A percentile compares a stretch with the other conserved stretches of the same genome.
Evolutionary conservation across 2,113 vertebrate species (phyloP).

Genomic region (Lepus americanus): DNA sequence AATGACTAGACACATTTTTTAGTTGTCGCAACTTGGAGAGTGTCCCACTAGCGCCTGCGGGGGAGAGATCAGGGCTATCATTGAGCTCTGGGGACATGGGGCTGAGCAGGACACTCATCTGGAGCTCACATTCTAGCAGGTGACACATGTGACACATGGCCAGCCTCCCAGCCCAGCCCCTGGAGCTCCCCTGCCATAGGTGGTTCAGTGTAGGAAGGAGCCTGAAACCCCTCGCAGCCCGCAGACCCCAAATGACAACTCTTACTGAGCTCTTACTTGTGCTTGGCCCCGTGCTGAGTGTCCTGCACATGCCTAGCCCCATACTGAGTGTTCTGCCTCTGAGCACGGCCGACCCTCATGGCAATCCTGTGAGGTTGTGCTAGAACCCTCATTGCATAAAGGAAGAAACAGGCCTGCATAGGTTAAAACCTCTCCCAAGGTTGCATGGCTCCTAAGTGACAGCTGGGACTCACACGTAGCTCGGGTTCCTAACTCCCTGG

Average conservation of each 20-base stretch:
- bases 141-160: background rate
- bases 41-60: background rate
- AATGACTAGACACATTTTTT: background rate
- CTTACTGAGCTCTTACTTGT: background rate
- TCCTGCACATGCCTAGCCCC: too few species aligned
- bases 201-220: background rate
- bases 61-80: background rate
- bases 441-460: too few species aligned
- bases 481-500: background rate
- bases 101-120: background rate
- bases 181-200: background rate
- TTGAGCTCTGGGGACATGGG: background rate
- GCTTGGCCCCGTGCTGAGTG: background rate
- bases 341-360: background rate
- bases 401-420: background rate
- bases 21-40: background rate
- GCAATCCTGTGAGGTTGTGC: background rate
- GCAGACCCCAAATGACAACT: background rate
- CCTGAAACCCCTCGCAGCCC: background rate
- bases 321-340: background rate
- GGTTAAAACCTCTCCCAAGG: background rate
- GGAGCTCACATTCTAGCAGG: background rate
- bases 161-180: background rate
- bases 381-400: background rate
- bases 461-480: background rate